phyloP scores from a whole-genome alignment of 2,888 invertebrate genomes.

The Zygogramma bicolorata region DNA sequence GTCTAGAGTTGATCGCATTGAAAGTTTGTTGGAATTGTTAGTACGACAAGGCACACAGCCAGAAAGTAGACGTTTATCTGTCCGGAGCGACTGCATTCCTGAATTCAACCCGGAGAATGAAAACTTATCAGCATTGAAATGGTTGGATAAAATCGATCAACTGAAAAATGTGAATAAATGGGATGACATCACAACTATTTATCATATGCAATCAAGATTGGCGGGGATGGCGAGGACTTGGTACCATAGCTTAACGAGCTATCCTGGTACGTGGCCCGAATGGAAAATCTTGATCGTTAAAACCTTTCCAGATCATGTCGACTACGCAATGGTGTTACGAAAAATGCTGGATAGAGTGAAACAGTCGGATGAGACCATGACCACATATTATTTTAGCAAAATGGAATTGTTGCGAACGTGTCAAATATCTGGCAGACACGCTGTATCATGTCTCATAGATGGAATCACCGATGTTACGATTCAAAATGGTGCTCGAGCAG shows the following conservation, averaged over 20 bases:
- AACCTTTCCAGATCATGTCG: slow-evolving; percentile 42
- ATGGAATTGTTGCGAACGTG: slow-evolving; percentile 40
- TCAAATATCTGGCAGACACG: slow-evolving; percentile 30
- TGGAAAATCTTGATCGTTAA: slow-evolving; percentile 32
- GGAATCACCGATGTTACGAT: slow-evolving; percentile 22
- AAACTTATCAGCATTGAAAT: slow-evolving; percentile 38
- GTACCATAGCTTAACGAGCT: slow-evolving; percentile 41
- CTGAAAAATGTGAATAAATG: slow-evolving; percentile 40
- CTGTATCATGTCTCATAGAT: slow-evolving; percentile 36
- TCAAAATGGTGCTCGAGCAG: slow-evolving; percentile 30
- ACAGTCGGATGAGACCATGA: too few relatives aligned
- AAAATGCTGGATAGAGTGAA: slow-evolving; percentile 40
- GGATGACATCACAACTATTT: slow-evolving; percentile 41
- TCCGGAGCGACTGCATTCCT: slow-evolving; percentile 7
- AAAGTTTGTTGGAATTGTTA: too few relatives aligned
- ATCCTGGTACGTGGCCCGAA: slow-evolving; percentile 42
- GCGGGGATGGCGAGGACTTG: slow-evolving; percentile 45
- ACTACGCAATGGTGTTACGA: slow-evolving; percentile 33
- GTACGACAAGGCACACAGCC: too few relatives aligned
- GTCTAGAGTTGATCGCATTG: too few relatives aligned
- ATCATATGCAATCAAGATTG: slow-evolving; percentile 43
- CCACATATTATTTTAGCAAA: slow-evolving; percentile 26
- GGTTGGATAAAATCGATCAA: slow-evolving; percentile 48
- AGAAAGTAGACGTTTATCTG: neutral
- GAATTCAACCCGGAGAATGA: slow-evolving; percentile 28